Percentiles rank a stretch among this genome's conserved stretches.
These are phyloP conservation scores for Acanthurus leucopareius DNA, from an alignment of 2,797 vertebrate species.

Conservation along the genomic window DNA sequence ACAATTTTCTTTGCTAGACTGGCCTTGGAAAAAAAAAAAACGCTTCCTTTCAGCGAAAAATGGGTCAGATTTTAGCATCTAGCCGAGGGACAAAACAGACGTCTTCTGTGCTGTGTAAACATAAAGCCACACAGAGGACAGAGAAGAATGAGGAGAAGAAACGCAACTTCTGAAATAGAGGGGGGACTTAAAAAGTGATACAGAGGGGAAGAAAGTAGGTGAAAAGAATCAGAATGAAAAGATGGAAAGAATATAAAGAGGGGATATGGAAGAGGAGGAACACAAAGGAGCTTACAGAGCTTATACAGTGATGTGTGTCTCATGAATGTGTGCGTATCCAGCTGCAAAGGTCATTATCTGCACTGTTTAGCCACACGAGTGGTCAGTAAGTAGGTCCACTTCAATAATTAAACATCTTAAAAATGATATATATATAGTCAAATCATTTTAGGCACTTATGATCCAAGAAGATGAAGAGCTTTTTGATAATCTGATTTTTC, in stretches of 20 bases:
- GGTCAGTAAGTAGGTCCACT: background rate
- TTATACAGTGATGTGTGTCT: constrained; percentile 32
- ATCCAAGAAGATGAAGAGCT: background rate
- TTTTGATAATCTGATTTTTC: background rate
- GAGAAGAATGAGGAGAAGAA: constrained; percentile 25
- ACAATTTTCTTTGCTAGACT: constrained; percentile 56
- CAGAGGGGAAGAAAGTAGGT: constrained; percentile 42
- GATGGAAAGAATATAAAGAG: constrained; percentile 55
- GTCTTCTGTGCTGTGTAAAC: constrained; percentile 58
- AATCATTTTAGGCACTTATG: background rate
- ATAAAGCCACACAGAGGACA: constrained; percentile 47
- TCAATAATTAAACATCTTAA: background rate
- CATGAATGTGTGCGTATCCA: constrained; percentile 12
- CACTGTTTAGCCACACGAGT: too few relatives aligned
- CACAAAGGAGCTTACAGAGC: constrained; percentile 58
- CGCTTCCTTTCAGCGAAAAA: constrained; percentile 61
- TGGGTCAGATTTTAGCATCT: constrained; percentile 72
- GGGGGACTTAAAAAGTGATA: constrained; percentile 41
- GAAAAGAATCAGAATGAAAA: constrained; percentile 52
- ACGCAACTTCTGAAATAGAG: constrained; percentile 8
- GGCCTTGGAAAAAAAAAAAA: constrained; percentile 35
- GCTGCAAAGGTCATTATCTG: too few relatives aligned
- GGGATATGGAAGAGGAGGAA: constrained; percentile 28
- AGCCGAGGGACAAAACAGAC: constrained; percentile 61
- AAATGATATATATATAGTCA: too few relatives aligned